A percentile compares a stretch with the other conserved stretches of the same genome.
Conservation (phyloP, 2,888 invertebrate genomes). For the Phortica magna region DNA sequence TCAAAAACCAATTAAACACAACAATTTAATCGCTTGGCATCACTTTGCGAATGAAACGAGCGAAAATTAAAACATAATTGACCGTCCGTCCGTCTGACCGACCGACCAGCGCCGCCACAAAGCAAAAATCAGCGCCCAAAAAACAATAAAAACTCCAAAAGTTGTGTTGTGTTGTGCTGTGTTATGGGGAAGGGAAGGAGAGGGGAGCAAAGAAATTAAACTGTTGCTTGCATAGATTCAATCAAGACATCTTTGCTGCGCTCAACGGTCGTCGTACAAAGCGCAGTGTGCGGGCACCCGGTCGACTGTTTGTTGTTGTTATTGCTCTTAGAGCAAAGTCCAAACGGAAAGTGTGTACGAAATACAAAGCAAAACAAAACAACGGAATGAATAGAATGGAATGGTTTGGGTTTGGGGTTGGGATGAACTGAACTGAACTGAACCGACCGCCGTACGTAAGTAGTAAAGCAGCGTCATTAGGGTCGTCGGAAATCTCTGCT, state of each 20-base stretch:
- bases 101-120: not conserved
- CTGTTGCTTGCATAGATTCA: conserved; percentile 1
- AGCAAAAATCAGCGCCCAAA: not conserved
- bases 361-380: too few species aligned
- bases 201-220: not conserved
- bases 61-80: conserved; percentile 5
- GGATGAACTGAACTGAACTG: too few species aligned
- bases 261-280: not conserved
- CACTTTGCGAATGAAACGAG: not conserved
- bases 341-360: too few species aligned
- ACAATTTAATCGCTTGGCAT: not conserved
- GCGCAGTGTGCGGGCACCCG: not conserved
- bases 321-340: too few species aligned
- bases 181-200: not conserved
- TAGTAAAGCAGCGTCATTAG: not conserved
- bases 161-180: too few species aligned
- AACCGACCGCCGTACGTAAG: too few species aligned
- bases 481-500: conserved; percentile 27
- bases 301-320: not conserved
- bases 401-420: too few species aligned
- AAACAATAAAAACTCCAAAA: conserved; percentile 11
- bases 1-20: conserved; percentile 5
- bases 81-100: not conserved
- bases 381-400: too few species aligned
- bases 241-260: not conserved